Base-by-base conservation (phyloP, 2,113 vertebrate species). In the Lagopus leucura region DNA sequence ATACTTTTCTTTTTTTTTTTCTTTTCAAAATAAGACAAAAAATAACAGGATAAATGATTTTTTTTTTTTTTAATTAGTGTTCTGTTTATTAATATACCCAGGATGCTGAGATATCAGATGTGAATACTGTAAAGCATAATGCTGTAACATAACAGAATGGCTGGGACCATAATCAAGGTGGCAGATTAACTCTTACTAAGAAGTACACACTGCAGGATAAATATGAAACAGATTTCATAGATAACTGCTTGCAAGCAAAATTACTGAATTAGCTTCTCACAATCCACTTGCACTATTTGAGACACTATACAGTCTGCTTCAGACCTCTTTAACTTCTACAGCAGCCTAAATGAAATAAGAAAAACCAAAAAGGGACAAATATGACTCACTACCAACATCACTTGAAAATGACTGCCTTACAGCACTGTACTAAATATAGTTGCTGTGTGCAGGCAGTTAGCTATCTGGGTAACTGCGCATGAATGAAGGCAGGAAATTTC, bases 121-220 rank as follows among this genome's bases (percentile, higher is more conserved):
- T 93, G 92, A 64, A 77, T 90, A 28, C 32, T 42, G 43, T 74
- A 94, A n/a, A 91, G 32, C 55, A 87, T 45, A 69, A 65, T 32
- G 38, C 70, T 89, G 16, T 70, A 88, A 67, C 27, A 42, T 57
- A 75, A 52, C 63, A 79, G 63, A 86, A 93, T 92, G 81, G 76
- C 58, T 86, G 22, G 10, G 18, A 80, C 75, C 78, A 92, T 64
- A 89, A 92, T 69, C 36, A 79, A 24, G 32, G 55, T 58, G 71
- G 94, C 13, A 28, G 22, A 89, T 66, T 30, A 88, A 89, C 91
- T 93, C 70, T 94, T 82, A 92, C n/a, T 86, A 76, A 85, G 76
- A 95, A 96, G 95, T 76, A 92, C 55, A 40, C 40, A 88, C 12
- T 66, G 73, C 3, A 32, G 17, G 76, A 61, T 57, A 47, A 85